These are phyloP conservation scores for Ageneiosus marmoratus DNA, from an alignment of 2,113 vertebrate genomes.

Conservation along the genomic window DNA sequence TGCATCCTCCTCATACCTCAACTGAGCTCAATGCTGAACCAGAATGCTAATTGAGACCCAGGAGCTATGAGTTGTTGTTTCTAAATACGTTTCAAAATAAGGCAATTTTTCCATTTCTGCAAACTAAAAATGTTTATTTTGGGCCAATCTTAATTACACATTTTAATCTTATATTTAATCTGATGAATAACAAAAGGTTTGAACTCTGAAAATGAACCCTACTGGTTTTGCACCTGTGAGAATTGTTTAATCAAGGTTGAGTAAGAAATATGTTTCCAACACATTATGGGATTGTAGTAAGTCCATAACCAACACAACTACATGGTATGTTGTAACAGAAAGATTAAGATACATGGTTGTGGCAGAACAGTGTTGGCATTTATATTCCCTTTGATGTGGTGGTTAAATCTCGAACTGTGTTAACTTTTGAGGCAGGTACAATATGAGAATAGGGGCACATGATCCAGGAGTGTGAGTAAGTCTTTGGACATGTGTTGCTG, in stretches of 20 bases:
- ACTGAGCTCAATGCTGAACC: not conserved
- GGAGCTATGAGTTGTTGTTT: not conserved
- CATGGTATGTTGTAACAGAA: slow-evolving; percentile 18
- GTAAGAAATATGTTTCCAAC: slow-evolving; percentile 30
- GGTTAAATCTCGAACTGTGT: slow-evolving; percentile 24
- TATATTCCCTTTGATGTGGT: slow-evolving; percentile 46
- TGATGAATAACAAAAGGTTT: not conserved
- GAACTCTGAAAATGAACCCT: not conserved
- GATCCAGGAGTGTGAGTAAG: slow-evolving; percentile 22
- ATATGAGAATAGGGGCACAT: not conserved
- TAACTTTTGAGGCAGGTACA: slow-evolving; percentile 32
- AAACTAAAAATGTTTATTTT: not conserved
- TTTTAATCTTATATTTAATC: not conserved
- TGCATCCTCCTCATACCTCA: not conserved
- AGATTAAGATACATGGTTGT: slow-evolving; percentile 18
- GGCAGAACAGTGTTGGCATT: slow-evolving; percentile 38
- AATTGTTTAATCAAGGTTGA: slow-evolving; percentile 14
- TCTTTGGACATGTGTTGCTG: slow-evolving; percentile 37
- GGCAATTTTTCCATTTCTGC: not conserved
- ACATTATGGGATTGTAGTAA: not conserved
- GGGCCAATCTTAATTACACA: not conserved
- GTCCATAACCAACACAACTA: slow-evolving; percentile 18
- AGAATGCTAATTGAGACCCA: not conserved
- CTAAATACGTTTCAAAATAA: not conserved
- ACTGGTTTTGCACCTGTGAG: not conserved